Conservation (phyloP, 1,140 invertebrate species). For the Pomacea maculata region DNA sequence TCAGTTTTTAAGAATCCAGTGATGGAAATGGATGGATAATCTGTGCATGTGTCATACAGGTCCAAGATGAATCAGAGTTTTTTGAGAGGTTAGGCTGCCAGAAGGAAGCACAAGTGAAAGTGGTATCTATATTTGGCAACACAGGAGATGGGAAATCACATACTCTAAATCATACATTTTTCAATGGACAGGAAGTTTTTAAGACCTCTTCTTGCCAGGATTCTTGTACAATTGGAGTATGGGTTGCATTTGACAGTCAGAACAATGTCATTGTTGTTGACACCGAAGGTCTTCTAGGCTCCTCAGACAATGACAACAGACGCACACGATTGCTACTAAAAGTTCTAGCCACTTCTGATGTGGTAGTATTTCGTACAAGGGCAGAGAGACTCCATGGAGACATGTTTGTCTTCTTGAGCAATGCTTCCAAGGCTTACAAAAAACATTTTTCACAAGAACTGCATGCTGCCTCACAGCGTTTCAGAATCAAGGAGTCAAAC, state of each 20-base stretch:
- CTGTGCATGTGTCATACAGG: slow-evolving; percentile 42
- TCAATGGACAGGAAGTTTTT: slow-evolving; percentile 79
- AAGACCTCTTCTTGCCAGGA: slow-evolving; percentile 76
- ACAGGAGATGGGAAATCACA: slow-evolving; percentile 88
- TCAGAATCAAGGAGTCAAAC: slow-evolving; percentile 67
- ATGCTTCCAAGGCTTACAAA: slow-evolving; percentile 79
- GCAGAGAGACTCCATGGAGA: slow-evolving; percentile 82
- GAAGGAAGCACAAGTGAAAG: slow-evolving; percentile 72
- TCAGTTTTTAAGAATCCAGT: too few species aligned
- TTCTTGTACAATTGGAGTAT: slow-evolving; percentile 83
- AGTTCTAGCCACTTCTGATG: slow-evolving; percentile 82
- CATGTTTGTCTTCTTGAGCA: slow-evolving; percentile 82
- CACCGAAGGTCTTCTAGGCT: slow-evolving; percentile 80
- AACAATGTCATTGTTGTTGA: slow-evolving; percentile 79
- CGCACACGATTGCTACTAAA: slow-evolving; percentile 80
- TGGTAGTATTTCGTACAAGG: slow-evolving; percentile 82
- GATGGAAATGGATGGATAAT: too few species aligned
- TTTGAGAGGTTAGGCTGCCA: slow-evolving; percentile 57
- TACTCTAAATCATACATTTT: slow-evolving; percentile 84
- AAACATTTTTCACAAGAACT: slow-evolving; percentile 78
- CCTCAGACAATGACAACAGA: slow-evolving; percentile 76
- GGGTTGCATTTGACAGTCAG: slow-evolving; percentile 78
- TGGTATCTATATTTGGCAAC: slow-evolving; percentile 88
- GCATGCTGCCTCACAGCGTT: slow-evolving; percentile 69
- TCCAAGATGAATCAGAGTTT: slow-evolving; percentile 62